Evolutionary conservation across 2,797 vertebrate species (phyloP).

Genomic region (Amblyraja radiata): DNA sequence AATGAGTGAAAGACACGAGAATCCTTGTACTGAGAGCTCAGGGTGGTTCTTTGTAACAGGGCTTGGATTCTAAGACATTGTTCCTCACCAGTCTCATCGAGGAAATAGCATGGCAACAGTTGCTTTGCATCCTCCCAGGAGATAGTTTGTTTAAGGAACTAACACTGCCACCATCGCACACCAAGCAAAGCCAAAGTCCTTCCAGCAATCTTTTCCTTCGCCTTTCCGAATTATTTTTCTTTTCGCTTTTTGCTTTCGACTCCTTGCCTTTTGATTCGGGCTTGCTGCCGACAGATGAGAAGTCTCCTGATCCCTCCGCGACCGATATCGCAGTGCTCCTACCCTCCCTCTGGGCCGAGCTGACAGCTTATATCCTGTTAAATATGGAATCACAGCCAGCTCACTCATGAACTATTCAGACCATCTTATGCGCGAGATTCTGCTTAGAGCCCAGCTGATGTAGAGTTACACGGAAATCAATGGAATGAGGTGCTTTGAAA

Average conservation of each 20-base stretch:
- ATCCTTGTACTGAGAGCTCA: not conserved
- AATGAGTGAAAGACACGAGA: not conserved
- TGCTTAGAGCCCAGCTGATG: conserved; percentile 23
- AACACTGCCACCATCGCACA: not conserved
- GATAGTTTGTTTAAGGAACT: not conserved
- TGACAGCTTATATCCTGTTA: conserved; percentile 18
- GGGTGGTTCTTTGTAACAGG: not conserved
- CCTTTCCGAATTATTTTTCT: not conserved
- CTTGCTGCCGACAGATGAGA: not conserved
- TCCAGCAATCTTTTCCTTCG: not conserved
- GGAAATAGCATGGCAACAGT: not conserved
- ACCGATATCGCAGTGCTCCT: not conserved
- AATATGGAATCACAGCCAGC: not conserved
- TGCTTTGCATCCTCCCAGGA: not conserved
- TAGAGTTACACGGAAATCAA: conserved; percentile 33
- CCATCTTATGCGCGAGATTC: conserved; percentile 1
- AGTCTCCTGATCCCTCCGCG: not conserved
- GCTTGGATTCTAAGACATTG: conserved; percentile 8
- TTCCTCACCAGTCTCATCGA: not conserved
- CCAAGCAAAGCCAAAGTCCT: not conserved
- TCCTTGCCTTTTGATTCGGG: not conserved
- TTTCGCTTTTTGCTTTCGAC: not conserved
- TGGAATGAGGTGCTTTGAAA: conserved; percentile 36
- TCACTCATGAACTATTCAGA: conserved; percentile 29
- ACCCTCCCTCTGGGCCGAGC: not conserved